A percentile compares a stretch with the other conserved stretches of the same genome.
Conservation (phyloP, 2,888 invertebrate genomes). For the Lasioglossum calceatum region DNA sequence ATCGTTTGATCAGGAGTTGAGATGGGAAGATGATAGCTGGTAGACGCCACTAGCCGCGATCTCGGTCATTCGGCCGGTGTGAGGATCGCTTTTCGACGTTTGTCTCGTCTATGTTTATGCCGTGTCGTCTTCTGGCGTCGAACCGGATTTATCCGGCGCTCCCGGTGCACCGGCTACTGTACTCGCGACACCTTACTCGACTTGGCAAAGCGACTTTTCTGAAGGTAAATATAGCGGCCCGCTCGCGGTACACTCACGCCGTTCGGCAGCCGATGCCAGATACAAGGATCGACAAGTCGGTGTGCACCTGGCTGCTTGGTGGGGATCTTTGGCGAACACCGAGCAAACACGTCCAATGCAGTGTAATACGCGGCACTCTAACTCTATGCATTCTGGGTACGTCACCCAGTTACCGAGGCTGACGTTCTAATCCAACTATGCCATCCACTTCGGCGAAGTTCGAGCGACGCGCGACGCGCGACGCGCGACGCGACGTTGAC, state of each 20-base stretch:
- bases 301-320: slow-evolving; percentile 30
- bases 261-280: slow-evolving; percentile 69
- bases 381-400: slow-evolving; percentile 14
- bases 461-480: neutral
- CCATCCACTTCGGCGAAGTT: neutral
- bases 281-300: slow-evolving; percentile 48
- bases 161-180: slow-evolving; percentile 68
- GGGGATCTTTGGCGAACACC: slow-evolving; percentile 14
- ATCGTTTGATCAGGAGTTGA: neutral
- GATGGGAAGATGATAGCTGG: neutral
- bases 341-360: neutral
- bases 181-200: slow-evolving; percentile 81
- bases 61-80: slow-evolving; percentile 56
- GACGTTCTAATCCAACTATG: slow-evolving; percentile 3
- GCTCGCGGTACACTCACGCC: slow-evolving; percentile 68
- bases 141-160: slow-evolving; percentile 79
- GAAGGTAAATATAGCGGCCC: slow-evolving; percentile 76
- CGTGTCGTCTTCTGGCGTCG: slow-evolving; percentile 72
- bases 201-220: slow-evolving; percentile 79
- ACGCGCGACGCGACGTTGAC: neutral
- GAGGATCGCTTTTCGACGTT: slow-evolving; percentile 56
- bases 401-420: neutral
- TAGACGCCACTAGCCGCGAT: slow-evolving; percentile 9
- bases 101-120: slow-evolving; percentile 72
- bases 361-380: neutral